Evolutionary conservation across 2,888 invertebrate genomes (phyloP).

Genomic region (Allacma fusca): DNA sequence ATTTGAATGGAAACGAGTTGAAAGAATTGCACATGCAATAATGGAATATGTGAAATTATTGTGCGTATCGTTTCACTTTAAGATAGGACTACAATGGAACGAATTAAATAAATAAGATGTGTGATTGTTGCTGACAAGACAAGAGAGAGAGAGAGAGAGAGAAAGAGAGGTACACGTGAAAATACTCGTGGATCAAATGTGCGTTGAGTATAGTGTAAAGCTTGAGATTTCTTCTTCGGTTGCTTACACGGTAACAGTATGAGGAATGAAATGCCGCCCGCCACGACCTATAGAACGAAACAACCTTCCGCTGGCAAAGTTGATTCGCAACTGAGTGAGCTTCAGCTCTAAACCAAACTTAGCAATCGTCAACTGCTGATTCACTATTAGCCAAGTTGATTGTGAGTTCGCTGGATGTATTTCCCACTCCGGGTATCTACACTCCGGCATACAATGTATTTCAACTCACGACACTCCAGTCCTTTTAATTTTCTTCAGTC

Average conservation of each 20-base stretch:
- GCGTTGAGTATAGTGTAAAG: too few relatives aligned
- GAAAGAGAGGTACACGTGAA: too few relatives aligned
- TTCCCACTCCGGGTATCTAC: conserved; percentile 19
- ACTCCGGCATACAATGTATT: neutral
- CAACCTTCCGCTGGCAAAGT: conserved; percentile 43
- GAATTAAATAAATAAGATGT: too few relatives aligned
- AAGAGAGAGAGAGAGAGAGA: too few relatives aligned
- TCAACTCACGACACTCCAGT: neutral
- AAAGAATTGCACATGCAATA: too few relatives aligned
- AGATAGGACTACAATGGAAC: too few relatives aligned
- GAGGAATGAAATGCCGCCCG: conserved; percentile 10
- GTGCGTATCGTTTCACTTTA: too few relatives aligned
- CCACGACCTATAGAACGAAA: conserved; percentile 13
- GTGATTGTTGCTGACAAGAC: too few relatives aligned
- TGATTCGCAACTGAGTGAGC: conserved; percentile 37
- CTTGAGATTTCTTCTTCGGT: too few relatives aligned
- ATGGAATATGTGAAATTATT: too few relatives aligned
- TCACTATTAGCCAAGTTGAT: conserved; percentile 28
- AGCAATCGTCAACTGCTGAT: conserved; percentile 22
- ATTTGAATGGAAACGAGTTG: too few relatives aligned
- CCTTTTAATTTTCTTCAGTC: neutral
- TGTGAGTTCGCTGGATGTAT: conserved; percentile 17
- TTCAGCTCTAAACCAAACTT: conserved; percentile 23
- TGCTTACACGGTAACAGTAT: neutral
- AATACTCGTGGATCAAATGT: too few relatives aligned